Conservation (phyloP, 1,140 invertebrate genomes). For the Fopius arisanus region DNA sequence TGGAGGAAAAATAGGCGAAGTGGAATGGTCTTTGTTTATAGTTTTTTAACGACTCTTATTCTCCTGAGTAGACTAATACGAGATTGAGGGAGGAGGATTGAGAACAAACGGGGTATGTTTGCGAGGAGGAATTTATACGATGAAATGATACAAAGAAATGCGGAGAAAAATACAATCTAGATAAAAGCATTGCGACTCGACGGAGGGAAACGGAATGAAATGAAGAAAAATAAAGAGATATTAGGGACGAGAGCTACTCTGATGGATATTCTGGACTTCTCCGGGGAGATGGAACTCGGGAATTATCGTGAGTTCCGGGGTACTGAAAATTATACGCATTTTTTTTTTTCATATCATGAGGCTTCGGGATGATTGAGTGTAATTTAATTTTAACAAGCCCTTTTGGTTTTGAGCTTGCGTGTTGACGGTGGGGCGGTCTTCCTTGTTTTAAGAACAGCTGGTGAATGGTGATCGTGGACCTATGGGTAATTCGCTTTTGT, state of each 20-base stretch:
- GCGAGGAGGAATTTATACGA: neutral
- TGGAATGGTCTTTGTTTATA: neutral
- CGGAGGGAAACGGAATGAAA: neutral
- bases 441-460: no score
- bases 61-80: neutral
- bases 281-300: no score
- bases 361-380: no score
- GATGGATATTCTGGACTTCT: neutral
- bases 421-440: no score
- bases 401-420: no score
- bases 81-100: neutral
- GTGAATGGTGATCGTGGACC: neutral
- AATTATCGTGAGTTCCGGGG: no score
- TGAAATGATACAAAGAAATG: neutral
- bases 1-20: neutral
- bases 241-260: neutral
- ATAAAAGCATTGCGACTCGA: neutral
- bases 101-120: neutral
- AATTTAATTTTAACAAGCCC: no score
- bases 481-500: neutral
- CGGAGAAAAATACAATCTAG: neutral
- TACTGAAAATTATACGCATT: no score
- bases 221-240: neutral
- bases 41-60: neutral
- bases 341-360: no score